These are phyloP conservation scores for Amaurobius ferox DNA, from an alignment of 2,888 invertebrate species.

Conservation along the genomic window DNA sequence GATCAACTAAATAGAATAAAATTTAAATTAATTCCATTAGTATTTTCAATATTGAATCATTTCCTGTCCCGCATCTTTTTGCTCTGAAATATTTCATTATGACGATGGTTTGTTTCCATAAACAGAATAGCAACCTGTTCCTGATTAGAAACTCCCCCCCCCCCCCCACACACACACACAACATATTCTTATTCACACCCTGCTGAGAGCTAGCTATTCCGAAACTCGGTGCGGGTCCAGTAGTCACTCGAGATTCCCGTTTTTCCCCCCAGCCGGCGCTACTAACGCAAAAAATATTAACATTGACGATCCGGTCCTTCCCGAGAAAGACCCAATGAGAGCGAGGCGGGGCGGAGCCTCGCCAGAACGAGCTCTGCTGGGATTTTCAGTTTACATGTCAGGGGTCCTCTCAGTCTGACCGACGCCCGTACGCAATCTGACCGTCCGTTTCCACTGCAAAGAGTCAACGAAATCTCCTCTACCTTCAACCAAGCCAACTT, in stretches of 20 bases:
- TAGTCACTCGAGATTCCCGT: background rate
- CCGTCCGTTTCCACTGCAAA: constrained; percentile 39
- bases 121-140: too few relatives aligned
- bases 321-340: constrained; percentile 38
- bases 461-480: constrained; percentile 17
- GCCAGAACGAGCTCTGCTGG: constrained; percentile 49
- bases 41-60: too few relatives aligned
- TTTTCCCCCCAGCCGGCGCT: constrained; percentile 49
- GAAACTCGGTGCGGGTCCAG: too few relatives aligned
- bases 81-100: too few relatives aligned
- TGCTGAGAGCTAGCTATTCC: too few relatives aligned
- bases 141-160: too few relatives aligned
- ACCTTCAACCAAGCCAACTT: background rate
- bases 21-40: too few relatives aligned
- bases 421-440: constrained; percentile 50
- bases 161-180: too few relatives aligned
- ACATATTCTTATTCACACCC: too few relatives aligned
- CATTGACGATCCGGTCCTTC: constrained; percentile 50
- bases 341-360: constrained; percentile 47
- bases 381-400: constrained; percentile 70
- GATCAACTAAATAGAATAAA: too few relatives aligned
- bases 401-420: constrained; percentile 43
- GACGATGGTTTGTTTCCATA: too few relatives aligned
- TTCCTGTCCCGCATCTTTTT: too few relatives aligned
- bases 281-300: constrained; percentile 44